Conservation (phyloP, 2,797 vertebrate species). For the Lithobates sylvaticus region DNA sequence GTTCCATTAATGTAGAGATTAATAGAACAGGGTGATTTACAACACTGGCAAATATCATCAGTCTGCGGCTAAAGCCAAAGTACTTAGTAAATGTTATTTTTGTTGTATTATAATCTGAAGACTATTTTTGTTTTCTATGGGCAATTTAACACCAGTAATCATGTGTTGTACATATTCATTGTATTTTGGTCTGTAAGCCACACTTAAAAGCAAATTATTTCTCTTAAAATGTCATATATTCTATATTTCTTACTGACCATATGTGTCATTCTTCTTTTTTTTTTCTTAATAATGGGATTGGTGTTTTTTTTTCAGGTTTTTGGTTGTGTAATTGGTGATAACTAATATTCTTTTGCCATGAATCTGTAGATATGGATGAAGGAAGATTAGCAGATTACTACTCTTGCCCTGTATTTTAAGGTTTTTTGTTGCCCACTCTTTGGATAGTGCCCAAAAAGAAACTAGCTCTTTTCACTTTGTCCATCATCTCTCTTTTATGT, state of each 20-base stretch:
- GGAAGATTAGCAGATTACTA: no score
- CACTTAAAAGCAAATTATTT: neutral
- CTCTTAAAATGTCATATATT: neutral
- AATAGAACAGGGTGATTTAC: conserved; percentile 33
- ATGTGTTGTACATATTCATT: neutral
- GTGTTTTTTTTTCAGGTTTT: no score
- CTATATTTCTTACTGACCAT: neutral
- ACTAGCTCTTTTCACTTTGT: no score
- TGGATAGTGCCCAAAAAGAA: no score
- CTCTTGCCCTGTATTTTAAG: no score
- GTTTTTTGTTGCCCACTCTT: no score
- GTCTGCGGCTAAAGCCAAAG: conserved; percentile 3
- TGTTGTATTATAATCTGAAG: neutral
- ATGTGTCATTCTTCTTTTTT: no score
- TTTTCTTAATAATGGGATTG: no score
- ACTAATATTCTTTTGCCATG: no score
- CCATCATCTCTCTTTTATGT: no score
- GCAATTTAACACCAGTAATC: neutral
- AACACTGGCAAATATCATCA: neutral
- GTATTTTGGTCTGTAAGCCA: neutral
- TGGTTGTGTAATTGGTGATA: no score
- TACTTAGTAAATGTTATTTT: conserved; percentile 19
- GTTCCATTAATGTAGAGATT: conserved; percentile 40
- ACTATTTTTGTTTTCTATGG: neutral
- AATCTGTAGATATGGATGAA: no score